Percentiles rank a stretch among this genome's conserved stretches.
phyloP scores from a whole-genome alignment of 1,140 invertebrate species.

The Nasonia longicornis region DNA sequence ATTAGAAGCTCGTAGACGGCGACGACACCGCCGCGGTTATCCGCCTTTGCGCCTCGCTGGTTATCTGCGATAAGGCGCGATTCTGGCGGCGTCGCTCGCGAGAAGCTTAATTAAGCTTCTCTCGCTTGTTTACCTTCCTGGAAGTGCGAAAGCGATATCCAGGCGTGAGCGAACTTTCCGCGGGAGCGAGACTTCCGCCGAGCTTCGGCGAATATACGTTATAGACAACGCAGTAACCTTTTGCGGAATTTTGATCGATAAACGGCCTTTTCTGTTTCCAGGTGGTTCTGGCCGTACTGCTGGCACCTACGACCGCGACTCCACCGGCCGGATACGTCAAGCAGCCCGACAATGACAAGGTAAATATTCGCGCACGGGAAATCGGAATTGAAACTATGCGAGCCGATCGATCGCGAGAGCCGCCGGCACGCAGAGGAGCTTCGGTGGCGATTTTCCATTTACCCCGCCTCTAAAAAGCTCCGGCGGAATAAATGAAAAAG shows the following conservation, averaged over 20 bases:
- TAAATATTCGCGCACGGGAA: conserved; percentile 48
- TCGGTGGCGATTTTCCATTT: background rate
- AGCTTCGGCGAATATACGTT: background rate
- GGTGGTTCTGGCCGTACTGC: conserved; percentile 58
- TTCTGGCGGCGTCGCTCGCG: background rate
- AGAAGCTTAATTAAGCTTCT: background rate
- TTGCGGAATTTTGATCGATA: no score
- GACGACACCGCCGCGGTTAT: background rate
- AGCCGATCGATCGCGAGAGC: background rate
- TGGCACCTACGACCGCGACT: conserved; percentile 55
- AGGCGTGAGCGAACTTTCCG: background rate
- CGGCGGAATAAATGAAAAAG: no score
- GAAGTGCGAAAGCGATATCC: background rate
- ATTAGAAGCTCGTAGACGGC: background rate
- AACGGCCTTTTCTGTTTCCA: conserved; percentile 51
- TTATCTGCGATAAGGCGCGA: background rate
- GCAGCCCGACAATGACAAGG: conserved; percentile 61
- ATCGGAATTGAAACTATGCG: background rate
- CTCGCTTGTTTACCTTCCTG: conserved; percentile 1
- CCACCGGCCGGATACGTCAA: conserved; percentile 62
- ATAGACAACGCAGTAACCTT: background rate
- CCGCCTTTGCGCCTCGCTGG: background rate
- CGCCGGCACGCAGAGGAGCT: background rate
- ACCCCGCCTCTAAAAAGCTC: background rate
- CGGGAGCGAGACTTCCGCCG: background rate